phyloP scores from a whole-genome alignment of 2,797 vertebrate genomes.

The Glossophaga mutica region DNA sequence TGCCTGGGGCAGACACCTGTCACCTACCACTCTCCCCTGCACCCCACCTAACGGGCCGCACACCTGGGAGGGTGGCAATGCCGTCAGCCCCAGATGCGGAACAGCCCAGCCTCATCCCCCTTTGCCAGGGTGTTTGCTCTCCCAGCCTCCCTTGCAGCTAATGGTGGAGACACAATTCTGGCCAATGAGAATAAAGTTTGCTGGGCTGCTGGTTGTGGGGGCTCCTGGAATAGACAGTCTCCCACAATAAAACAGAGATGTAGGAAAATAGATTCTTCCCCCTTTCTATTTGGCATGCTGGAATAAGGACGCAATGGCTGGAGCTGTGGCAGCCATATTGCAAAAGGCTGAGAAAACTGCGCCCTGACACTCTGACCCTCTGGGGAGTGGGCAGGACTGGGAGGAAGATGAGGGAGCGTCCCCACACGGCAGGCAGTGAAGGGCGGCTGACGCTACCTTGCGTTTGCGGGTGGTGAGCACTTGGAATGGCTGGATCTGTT shows the following conservation, averaged over 20 bases:
- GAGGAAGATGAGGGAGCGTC: neutral
- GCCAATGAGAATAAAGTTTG: neutral
- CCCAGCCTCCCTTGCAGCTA: neutral
- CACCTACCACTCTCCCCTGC: neutral
- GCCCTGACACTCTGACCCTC: neutral
- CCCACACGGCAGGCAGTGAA: fast-evolving
- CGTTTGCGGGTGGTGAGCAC: slow-evolving; percentile 93
- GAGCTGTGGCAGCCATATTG: neutral
- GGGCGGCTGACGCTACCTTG: slow-evolving; percentile 82
- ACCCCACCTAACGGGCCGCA: neutral
- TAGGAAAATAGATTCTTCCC: neutral
- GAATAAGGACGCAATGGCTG: neutral
- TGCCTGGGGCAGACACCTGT: neutral
- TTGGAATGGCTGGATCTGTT: slow-evolving; percentile 94
- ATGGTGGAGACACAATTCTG: neutral
- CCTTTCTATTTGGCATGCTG: neutral
- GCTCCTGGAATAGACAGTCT: neutral
- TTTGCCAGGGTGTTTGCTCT: neutral
- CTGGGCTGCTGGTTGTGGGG: neutral
- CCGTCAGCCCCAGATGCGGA: neutral
- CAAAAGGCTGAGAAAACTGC: neutral
- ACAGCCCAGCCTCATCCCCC: neutral
- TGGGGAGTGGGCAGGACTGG: neutral
- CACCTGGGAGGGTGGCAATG: neutral
- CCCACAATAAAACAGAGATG: neutral